phyloP scores from a whole-genome alignment of 2,113 vertebrate genomes.

The Nycticorax nycticorax region DNA sequence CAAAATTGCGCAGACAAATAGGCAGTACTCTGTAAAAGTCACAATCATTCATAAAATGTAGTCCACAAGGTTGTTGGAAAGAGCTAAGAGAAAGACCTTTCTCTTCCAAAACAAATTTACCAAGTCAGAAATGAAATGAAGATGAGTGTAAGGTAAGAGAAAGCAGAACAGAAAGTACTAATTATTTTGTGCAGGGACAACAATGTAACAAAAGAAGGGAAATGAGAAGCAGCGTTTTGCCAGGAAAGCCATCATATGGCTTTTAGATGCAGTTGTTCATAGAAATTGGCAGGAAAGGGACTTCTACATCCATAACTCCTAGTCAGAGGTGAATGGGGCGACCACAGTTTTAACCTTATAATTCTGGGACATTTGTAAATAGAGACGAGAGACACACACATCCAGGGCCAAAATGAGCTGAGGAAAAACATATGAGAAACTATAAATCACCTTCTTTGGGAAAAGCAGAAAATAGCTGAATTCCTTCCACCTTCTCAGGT shows the following conservation, averaged over 20 bases:
- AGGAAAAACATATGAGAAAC: not conserved
- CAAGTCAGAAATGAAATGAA: not conserved
- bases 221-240: not conserved
- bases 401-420: not conserved
- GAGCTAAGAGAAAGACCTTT: not conserved
- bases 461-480: not conserved
- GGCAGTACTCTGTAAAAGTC: not conserved
- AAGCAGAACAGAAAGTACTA: slow-evolving; percentile 1
- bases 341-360: not conserved
- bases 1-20: slow-evolving; percentile 14
- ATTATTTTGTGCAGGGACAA: not conserved
- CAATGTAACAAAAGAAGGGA: not conserved
- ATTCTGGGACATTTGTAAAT: not conserved
- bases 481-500: not conserved
- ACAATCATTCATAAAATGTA: slow-evolving; percentile 19
- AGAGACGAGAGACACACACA: not conserved
- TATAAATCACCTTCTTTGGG: not conserved
- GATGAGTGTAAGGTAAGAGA: not conserved
- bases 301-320: not conserved
- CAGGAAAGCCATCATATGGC: not conserved
- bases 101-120: slow-evolving; percentile 10
- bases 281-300: not conserved
- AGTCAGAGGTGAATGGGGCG: not conserved
- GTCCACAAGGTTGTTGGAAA: not conserved
- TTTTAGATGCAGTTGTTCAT: not conserved